phyloP scores from a whole-genome alignment of 1,140 invertebrate species.

The Meloidogyne floridensis region DNA sequence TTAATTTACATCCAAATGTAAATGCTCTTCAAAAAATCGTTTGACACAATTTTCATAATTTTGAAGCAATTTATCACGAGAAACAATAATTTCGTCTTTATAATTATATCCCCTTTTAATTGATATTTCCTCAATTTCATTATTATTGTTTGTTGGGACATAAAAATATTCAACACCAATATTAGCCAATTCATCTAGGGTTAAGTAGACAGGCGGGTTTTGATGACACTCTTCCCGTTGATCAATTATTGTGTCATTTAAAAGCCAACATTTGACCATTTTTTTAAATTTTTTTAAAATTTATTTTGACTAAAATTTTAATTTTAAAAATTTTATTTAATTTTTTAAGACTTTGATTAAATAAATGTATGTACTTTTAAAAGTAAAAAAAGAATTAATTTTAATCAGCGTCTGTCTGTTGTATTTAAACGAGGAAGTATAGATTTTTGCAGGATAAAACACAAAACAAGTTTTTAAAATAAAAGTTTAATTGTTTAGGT shows the following conservation, averaged over 20 bases:
- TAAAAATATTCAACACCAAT: conserved; percentile 80
- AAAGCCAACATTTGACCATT: conserved; percentile 86
- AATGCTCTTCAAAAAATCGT: conserved; percentile 86
- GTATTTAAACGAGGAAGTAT: no score
- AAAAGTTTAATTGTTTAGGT: no score
- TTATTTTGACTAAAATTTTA: not conserved
- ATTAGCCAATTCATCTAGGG: conserved; percentile 73
- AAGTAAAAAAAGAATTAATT: no score
- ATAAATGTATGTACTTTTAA: not conserved
- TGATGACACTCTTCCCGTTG: conserved; percentile 78
- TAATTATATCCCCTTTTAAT: conserved; percentile 82
- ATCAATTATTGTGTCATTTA: conserved; percentile 74
- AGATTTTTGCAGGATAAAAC: no score
- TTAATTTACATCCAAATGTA: conserved; percentile 81
- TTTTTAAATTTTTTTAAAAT: conserved; percentile 34
- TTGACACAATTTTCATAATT: conserved; percentile 91
- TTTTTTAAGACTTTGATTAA: no score
- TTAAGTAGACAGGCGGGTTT: conserved; percentile 74
- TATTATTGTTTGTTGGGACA: conserved; percentile 68
- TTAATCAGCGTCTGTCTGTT: no score
- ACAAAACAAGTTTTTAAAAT: no score
- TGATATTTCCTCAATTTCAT: conserved; percentile 74
- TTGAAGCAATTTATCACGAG: conserved; percentile 75
- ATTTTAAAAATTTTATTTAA: no score
- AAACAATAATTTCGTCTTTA: conserved; percentile 83